phyloP scores from a whole-genome alignment of 2,797 vertebrate species.

The Tapera naevia region DNA sequence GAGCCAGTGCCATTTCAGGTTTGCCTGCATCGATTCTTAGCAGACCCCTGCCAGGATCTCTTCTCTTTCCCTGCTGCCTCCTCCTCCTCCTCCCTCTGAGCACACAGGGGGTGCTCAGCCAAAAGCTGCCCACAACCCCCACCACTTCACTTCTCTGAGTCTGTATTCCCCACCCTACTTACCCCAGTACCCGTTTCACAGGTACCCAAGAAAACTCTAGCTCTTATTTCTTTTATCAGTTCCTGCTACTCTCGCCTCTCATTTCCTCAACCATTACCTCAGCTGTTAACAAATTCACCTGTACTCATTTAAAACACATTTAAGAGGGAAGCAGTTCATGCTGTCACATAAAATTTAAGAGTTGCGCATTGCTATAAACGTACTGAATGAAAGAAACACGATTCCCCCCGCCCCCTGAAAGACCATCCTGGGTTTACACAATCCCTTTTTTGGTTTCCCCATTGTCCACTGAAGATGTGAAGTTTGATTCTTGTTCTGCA shows the following conservation, averaged over 20 bases:
- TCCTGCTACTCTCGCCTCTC: fast-evolving
- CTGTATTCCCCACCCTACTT: neutral
- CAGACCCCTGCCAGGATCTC: neutral
- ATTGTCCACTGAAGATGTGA: neutral
- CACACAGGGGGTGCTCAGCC: neutral
- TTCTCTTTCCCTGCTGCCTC: neutral
- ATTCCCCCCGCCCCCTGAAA: neutral
- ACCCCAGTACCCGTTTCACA: neutral
- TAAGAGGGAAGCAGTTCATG: neutral
- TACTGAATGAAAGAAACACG: neutral
- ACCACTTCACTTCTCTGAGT: neutral
- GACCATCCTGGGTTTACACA: neutral
- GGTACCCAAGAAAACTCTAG: neutral
- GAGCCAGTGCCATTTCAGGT: neutral
- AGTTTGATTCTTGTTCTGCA: conserved; percentile 19
- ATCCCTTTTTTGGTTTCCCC: neutral
- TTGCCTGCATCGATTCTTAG: neutral
- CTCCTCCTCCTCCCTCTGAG: neutral
- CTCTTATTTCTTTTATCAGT: neutral
- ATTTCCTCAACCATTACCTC: neutral
- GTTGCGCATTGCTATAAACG: neutral
- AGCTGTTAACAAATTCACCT: neutral
- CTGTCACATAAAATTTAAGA: neutral
- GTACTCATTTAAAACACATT: neutral
- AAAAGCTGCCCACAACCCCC: neutral